Evolutionary conservation across 2,113 vertebrate species (phyloP).

Genomic region (Cyanoramphus novaezelandiae): DNA sequence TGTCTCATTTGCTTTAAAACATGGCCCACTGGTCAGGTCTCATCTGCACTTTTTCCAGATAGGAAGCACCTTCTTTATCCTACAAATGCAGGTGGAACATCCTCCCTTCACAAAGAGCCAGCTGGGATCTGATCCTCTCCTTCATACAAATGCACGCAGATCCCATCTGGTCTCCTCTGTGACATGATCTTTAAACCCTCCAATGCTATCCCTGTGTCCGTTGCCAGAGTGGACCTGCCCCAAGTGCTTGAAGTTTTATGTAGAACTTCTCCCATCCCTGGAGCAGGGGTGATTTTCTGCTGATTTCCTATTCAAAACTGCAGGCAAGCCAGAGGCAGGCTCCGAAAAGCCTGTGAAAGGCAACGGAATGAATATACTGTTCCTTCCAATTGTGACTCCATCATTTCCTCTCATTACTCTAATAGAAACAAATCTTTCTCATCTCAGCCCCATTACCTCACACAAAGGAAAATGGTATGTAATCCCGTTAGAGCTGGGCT

Average conservation of each 20-base stretch:
- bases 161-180: neutral
- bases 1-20: neutral
- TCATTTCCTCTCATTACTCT: slow-evolving; percentile 56
- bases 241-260: neutral
- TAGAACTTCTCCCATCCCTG: neutral
- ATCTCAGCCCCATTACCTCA: slow-evolving; percentile 52
- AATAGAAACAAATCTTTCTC: slow-evolving; percentile 65
- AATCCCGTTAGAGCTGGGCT: slow-evolving; percentile 42
- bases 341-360: neutral
- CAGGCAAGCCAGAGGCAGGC: neutral
- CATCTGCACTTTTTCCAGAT: neutral
- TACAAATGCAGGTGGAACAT: neutral
- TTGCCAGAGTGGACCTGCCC: neutral
- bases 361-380: slow-evolving; percentile 30
- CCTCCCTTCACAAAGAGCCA: neutral
- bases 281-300: slow-evolving; percentile 8
- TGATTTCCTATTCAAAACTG: slow-evolving; percentile 20
- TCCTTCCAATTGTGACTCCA: slow-evolving; percentile 47
- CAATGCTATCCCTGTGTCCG: neutral
- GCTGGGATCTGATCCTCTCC: neutral
- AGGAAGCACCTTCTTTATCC: neutral
- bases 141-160: neutral
- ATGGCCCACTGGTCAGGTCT: neutral
- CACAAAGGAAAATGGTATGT: slow-evolving; percentile 65
- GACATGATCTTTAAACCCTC: neutral